These are phyloP conservation scores for Macropodus opercularis DNA, from an alignment of 2,797 vertebrate species.

Conservation along the genomic window DNA sequence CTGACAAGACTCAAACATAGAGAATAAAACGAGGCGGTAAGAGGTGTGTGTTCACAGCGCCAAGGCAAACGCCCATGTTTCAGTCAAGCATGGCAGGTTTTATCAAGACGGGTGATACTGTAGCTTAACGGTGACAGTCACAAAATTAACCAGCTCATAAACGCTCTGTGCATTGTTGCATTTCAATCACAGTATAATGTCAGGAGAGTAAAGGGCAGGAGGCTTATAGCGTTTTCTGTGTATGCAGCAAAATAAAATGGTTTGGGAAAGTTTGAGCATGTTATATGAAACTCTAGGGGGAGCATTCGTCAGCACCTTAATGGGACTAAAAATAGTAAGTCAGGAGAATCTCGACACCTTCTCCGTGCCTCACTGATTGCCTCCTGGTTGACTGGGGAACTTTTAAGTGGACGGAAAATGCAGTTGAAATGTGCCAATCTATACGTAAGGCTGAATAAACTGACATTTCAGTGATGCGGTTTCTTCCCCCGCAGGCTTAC, in stretches of 20 bases:
- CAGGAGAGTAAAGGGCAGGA: slow-evolving; percentile 9
- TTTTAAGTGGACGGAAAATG: slow-evolving; percentile 7
- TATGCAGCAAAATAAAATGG: neutral
- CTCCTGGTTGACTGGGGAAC: slow-evolving; percentile 1
- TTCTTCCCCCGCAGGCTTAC: neutral
- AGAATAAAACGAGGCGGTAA: slow-evolving; percentile 5
- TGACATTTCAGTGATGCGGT: neutral
- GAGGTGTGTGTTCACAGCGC: slow-evolving; percentile 26
- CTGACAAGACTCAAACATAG: slow-evolving; percentile 45
- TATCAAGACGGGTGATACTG: neutral
- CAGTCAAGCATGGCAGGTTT: slow-evolving; percentile 5
- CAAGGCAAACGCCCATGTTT: slow-evolving; percentile 6
- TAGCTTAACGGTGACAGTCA: neutral
- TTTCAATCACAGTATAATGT: slow-evolving; percentile 38
- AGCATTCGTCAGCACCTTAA: slow-evolving; percentile 16
- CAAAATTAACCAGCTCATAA: slow-evolving; percentile 26
- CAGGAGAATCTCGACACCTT: slow-evolving; percentile 13
- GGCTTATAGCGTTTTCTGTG: neutral
- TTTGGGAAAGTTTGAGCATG: slow-evolving; percentile 7
- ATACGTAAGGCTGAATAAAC: slow-evolving; percentile 5
- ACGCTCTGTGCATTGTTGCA: slow-evolving; percentile 9
- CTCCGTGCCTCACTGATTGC: neutral
- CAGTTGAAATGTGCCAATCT: slow-evolving; percentile 12
- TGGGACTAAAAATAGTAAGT: slow-evolving; percentile 42
- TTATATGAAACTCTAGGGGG: slow-evolving; percentile 10